Percentiles rank a stretch among this genome's conserved stretches.
These are phyloP conservation scores for Spondyliosoma cantharus DNA, from an alignment of 2,797 vertebrate species.

Conservation along the genomic window DNA sequence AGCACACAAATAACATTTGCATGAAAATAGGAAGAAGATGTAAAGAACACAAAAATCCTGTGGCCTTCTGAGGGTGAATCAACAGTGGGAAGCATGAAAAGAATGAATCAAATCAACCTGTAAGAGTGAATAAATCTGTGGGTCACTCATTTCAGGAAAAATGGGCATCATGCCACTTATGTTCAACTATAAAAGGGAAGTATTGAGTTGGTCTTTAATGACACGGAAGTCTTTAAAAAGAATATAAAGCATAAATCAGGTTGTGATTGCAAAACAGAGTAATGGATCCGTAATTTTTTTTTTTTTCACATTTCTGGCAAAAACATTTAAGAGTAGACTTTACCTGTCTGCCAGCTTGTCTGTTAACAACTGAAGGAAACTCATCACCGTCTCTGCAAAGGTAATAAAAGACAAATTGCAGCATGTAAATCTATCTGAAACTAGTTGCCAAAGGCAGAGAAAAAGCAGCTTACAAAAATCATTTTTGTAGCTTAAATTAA, in stretches of 20 bases:
- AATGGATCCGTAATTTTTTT: neutral
- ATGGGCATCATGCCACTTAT: neutral
- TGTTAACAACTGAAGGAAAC: constrained; percentile 93
- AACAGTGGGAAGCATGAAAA: neutral
- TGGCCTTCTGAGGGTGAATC: constrained; percentile 1
- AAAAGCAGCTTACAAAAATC: neutral
- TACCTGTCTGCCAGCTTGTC: constrained; percentile 92
- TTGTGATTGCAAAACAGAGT: neutral
- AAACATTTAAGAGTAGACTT: constrained; percentile 5
- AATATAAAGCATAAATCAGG: neutral
- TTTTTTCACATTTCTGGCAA: neutral
- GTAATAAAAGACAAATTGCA: constrained; percentile 35
- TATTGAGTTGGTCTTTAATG: neutral
- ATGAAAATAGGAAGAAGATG: constrained; percentile 12
- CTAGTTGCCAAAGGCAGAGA: neutral
- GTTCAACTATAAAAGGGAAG: neutral
- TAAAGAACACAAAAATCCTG: neutral
- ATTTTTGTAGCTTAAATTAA: neutral
- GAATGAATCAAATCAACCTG: neutral
- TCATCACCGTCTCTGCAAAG: constrained; percentile 91
- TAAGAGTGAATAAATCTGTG: neutral
- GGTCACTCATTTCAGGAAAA: constrained; percentile 7
- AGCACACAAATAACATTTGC: neutral
- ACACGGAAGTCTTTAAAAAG: neutral
- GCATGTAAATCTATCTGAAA: neutral